A percentile compares a stretch with the other conserved stretches of the same genome.
These are phyloP conservation scores for Oscheius sp. DNA, from an alignment of 1,140 invertebrate species.

Conservation along the genomic window DNA sequence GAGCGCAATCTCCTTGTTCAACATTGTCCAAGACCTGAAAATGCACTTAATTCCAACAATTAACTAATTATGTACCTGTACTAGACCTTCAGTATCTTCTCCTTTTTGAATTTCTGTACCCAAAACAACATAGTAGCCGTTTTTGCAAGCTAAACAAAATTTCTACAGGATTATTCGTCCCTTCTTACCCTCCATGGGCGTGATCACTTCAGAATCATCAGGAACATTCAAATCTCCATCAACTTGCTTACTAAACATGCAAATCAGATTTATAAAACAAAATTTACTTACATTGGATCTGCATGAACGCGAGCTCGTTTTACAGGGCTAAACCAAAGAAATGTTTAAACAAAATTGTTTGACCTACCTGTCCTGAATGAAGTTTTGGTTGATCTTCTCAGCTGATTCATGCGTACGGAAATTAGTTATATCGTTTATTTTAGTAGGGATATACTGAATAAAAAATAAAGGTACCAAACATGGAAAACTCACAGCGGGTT, in stretches of 20 bases:
- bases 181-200: neutral
- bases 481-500: neutral
- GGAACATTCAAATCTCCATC: too few species aligned
- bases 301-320: too few species aligned
- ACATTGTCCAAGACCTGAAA: slow-evolving; percentile 17
- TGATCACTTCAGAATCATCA: too few species aligned
- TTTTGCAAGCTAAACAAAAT: neutral
- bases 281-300: slow-evolving; percentile 3
- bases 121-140: slow-evolving; percentile 32
- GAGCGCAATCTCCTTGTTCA: slow-evolving; percentile 35
- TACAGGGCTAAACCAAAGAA: too few species aligned
- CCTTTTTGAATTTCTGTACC: slow-evolving; percentile 30
- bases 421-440: neutral
- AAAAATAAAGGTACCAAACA: neutral
- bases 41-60: too few species aligned
- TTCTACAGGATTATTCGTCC: neutral
- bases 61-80: too few species aligned
- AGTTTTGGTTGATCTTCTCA: too few species aligned
- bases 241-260: too few species aligned
- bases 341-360: too few species aligned
- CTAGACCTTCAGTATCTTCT: slow-evolving; percentile 10
- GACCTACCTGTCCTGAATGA: too few species aligned
- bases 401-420: neutral
- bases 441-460: neutral
- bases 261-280: too few species aligned